Evolutionary conservation across 1,140 invertebrate species (phyloP).

Genomic region (Bilobella aurantiaca): DNA sequence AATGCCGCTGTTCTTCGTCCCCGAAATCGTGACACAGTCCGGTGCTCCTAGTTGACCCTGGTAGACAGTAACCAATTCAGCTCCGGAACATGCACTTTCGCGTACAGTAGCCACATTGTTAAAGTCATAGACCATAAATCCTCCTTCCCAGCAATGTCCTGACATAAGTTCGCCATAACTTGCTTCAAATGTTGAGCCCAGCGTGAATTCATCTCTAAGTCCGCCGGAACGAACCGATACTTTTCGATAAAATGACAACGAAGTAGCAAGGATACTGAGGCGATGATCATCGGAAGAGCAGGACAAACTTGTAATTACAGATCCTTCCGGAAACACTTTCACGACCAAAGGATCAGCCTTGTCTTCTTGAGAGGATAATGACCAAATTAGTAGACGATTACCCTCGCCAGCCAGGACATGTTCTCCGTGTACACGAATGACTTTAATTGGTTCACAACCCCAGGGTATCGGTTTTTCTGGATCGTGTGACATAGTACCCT

Average conservation of each 20-base stretch:
- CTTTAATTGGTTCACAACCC: neutral
- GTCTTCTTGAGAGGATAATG: neutral
- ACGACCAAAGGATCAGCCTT: neutral
- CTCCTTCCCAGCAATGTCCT: neutral
- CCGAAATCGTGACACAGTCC: neutral
- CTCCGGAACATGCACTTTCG: neutral
- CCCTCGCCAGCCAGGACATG: neutral
- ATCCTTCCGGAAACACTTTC: neutral
- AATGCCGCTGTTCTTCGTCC: neutral
- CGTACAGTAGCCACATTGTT: neutral
- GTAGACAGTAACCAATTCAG: neutral
- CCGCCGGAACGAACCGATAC: neutral
- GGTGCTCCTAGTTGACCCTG: neutral
- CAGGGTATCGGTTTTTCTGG: too few species aligned
- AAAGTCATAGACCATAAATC: neutral
- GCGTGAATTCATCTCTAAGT: neutral
- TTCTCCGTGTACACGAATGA: neutral
- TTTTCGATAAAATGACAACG: neutral
- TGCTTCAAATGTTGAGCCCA: neutral
- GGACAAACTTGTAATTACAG: neutral
- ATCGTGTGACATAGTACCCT: too few species aligned
- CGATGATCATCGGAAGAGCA: neutral
- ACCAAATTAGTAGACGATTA: neutral
- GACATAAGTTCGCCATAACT: neutral
- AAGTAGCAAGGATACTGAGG: neutral